Conservation (phyloP, 2,113 vertebrate species). For the Cyanoderma ruficeps region DNA sequence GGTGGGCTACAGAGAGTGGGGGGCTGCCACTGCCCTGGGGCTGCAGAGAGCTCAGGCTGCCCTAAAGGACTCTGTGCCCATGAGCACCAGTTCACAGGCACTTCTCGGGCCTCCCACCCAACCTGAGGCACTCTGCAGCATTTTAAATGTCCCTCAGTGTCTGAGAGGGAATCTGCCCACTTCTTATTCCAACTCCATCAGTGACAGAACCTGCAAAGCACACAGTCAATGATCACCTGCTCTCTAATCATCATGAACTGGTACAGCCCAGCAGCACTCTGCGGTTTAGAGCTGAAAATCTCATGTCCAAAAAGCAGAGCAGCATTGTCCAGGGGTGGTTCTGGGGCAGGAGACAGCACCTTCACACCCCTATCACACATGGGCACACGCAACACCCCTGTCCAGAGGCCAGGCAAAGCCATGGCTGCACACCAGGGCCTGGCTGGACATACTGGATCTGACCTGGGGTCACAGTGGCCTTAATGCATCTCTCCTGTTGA, state of each 20-base stretch:
- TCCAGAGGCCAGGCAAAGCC: background rate
- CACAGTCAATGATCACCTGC: background rate
- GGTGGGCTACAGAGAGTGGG: background rate
- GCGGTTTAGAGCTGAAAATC: background rate
- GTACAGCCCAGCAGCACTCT: background rate
- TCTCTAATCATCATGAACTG: fast-evolving
- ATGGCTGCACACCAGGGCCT: fast-evolving
- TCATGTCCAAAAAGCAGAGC: background rate
- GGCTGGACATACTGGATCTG: background rate
- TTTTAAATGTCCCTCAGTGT: background rate
- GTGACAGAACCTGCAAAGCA: background rate
- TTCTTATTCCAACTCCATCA: background rate
- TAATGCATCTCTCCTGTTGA: background rate
- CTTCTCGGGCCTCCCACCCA: background rate
- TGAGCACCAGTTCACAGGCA: background rate
- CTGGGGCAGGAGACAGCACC: background rate
- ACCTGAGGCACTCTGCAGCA: background rate
- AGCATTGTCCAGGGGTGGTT: background rate
- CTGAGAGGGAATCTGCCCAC: background rate
- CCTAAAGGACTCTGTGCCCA: background rate
- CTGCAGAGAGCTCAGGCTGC: background rate
- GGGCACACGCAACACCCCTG: background rate
- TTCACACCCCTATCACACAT: fast-evolving
- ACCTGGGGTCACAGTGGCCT: background rate
- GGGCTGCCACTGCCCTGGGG: background rate